Evolutionary conservation across 2,888 invertebrate genomes (phyloP).

Genomic region (Steromphala cineraria): DNA sequence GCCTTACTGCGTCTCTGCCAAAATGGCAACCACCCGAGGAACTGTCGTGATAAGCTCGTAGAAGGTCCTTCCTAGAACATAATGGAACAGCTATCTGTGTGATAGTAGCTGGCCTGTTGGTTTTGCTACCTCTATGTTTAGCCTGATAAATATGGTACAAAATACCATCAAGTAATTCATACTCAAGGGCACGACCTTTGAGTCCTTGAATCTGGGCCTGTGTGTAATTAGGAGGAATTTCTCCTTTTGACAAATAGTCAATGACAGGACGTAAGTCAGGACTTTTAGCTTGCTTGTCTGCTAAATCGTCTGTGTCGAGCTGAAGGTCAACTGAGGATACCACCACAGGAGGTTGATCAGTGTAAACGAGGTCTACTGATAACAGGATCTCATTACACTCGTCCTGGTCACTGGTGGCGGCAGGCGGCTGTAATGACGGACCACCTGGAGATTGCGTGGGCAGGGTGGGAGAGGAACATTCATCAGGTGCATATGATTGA

Average conservation of each 20-base stretch:
- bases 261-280: background rate
- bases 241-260: background rate
- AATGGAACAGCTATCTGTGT: background rate
- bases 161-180: background rate
- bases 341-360: background rate
- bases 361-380: background rate
- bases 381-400: background rate
- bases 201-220: background rate
- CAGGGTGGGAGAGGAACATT: background rate
- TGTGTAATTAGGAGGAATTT: background rate
- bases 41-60: background rate
- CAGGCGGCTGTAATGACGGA: background rate
- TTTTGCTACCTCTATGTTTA: background rate
- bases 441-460: background rate
- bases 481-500: no score
- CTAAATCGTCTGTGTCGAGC: no score
- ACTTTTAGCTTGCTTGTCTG: background rate
- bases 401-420: background rate
- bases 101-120: background rate
- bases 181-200: background rate
- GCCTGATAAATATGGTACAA: background rate
- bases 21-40: constrained; percentile 26
- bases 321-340: background rate
- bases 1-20: constrained; percentile 14
- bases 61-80: no score